Percentiles rank a stretch among this genome's conserved stretches.
These are phyloP conservation scores for Leptonema lineaticorne DNA, from an alignment of 1,140 invertebrate genomes.

Conservation along the genomic window DNA sequence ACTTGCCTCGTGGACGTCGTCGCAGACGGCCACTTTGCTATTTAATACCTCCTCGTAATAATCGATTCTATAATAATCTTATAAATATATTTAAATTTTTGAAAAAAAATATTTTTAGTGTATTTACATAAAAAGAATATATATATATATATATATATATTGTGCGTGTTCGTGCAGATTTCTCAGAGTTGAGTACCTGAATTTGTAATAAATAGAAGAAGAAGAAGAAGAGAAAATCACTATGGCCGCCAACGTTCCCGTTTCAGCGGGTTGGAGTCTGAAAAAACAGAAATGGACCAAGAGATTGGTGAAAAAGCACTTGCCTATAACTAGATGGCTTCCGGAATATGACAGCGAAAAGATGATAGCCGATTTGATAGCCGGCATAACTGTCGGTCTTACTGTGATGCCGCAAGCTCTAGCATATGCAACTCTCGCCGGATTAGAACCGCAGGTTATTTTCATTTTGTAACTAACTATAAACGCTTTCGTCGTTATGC, in stretches of 20 bases:
- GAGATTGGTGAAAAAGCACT: slow-evolving; percentile 48
- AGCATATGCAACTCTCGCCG: slow-evolving; percentile 83
- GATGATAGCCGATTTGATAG: slow-evolving; percentile 73
- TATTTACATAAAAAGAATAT: too few species aligned
- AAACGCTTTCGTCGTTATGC: too few species aligned
- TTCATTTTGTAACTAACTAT: too few species aligned
- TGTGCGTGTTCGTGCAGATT: too few species aligned
- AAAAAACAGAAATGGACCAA: slow-evolving; percentile 48
- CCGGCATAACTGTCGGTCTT: slow-evolving; percentile 82
- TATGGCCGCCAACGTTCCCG: slow-evolving; percentile 8
- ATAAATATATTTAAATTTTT: too few species aligned
- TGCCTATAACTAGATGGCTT: slow-evolving; percentile 62
- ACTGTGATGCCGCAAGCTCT: slow-evolving; percentile 88
- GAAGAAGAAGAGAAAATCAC: not conserved
- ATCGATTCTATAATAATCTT: not conserved
- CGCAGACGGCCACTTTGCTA: not conserved
- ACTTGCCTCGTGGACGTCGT: not conserved
- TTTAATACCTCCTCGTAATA: not conserved
- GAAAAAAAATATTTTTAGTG: too few species aligned
- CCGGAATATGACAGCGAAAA: slow-evolving; percentile 71
- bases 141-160: too few species aligned
- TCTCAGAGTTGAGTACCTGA: too few species aligned
- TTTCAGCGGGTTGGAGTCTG: slow-evolving; percentile 18
- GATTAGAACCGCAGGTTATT: slow-evolving; percentile 74
- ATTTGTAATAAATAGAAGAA: not conserved